Base-by-base conservation (phyloP, 2,888 invertebrate species). In the Pollenia angustigena region DNA sequence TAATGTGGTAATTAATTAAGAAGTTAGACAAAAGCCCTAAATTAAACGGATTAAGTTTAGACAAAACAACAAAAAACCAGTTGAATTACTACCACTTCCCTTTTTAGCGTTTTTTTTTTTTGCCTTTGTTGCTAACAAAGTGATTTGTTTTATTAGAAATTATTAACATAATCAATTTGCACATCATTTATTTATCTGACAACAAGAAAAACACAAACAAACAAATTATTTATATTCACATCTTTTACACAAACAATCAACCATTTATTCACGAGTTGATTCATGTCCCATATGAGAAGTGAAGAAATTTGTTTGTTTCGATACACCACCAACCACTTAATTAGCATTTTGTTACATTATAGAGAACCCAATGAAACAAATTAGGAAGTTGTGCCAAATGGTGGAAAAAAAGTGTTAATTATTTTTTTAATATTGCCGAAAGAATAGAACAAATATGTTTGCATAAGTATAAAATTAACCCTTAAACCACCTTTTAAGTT, bases 341-440 rank as follows among this genome's bases (percentile, higher is more conserved):
- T 16, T 52, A 8, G 8, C 52, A 52, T 12, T 23, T 56, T 56
- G 23, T 56, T 56, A 23, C 11, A 18, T 12, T 23, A 56, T 10
- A 56, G 3, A 23, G 23, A 23, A 23, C 23, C 23, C 23, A 66
- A 48, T 66, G 46, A 23, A 54, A 54, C 18, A 10, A 42, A 32
- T 69, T 42, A 42, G 42, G 14, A 54, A 46, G n/a, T 18, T 46
- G 9, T 46, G n/a, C 23, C 44, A 56, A 72, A 58, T 72, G 14
- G 9, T 58, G n/a, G 42, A 58, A 72, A 56, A 48, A 3, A 62
- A 50, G 50, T 60, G 74, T 42, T 62, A 75, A 75, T 62, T 58
- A 58, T 72, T 32, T 69, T 14, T 72, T 11, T 69, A 11, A 6
- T 50, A 14, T 60, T 7, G 48, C 12, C 11, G 48, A 44, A 60